Percentiles rank a stretch among this genome's conserved stretches.
phyloP scores from a whole-genome alignment of 2,888 invertebrate genomes.

The Drosophila maculinotata region DNA sequence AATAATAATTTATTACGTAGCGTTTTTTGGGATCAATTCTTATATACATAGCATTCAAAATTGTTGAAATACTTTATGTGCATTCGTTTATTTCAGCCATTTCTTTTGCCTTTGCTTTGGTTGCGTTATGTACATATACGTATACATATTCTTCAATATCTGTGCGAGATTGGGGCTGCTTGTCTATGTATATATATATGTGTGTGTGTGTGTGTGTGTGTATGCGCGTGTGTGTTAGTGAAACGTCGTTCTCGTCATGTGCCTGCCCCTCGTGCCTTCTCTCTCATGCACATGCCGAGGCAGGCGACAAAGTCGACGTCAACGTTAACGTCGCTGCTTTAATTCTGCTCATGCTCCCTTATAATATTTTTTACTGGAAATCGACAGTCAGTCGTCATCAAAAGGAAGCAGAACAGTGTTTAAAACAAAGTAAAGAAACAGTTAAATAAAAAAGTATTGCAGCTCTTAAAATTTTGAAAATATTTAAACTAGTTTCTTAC shows the following conservation, averaged over 20 bases:
- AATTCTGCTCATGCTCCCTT: slow-evolving; percentile 52
- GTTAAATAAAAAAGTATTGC: background rate
- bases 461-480: background rate
- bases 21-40: slow-evolving; percentile 18
- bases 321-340: slow-evolving; percentile 24
- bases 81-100: slow-evolving; percentile 51
- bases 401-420: slow-evolving; percentile 17
- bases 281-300: slow-evolving; percentile 56
- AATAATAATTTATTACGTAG: slow-evolving; percentile 31
- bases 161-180: slow-evolving; percentile 54
- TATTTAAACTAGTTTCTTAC: slow-evolving; percentile 1
- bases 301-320: slow-evolving; percentile 41
- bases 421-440: slow-evolving; percentile 22
- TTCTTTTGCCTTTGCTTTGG: slow-evolving; percentile 55
- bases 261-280: slow-evolving; percentile 72
- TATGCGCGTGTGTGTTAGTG: slow-evolving; percentile 39
- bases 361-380: slow-evolving; percentile 42
- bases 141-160: slow-evolving; percentile 39
- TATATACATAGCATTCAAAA: slow-evolving; percentile 32
- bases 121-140: slow-evolving; percentile 59
- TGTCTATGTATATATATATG: slow-evolving; percentile 17
- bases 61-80: slow-evolving; percentile 46
- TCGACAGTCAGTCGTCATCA: slow-evolving; percentile 42
- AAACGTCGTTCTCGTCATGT: slow-evolving; percentile 74
- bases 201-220: slow-evolving; percentile 24